Evolutionary conservation across 2,113 vertebrate genomes (phyloP).

Genomic region (Heptranchias perlo): DNA sequence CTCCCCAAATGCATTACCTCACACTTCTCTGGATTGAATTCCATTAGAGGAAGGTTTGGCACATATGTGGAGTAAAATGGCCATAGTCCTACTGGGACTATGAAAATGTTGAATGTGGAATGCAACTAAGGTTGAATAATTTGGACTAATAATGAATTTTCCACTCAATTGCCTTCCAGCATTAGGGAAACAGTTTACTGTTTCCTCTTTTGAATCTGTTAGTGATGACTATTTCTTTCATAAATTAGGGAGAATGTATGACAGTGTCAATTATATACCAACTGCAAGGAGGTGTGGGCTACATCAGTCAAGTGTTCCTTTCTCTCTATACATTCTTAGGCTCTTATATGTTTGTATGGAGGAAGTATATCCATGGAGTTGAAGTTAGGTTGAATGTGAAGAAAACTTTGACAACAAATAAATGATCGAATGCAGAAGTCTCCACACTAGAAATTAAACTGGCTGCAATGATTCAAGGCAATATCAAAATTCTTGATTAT

Average conservation of each 20-base stretch:
- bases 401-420: not conserved
- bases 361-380: not conserved
- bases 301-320: not conserved
- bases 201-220: conserved; percentile 5
- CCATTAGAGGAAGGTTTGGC: too few relatives aligned
- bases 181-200: conserved; percentile 24
- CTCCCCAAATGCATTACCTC: too few relatives aligned
- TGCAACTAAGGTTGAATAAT: conserved; percentile 25
- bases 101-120: conserved; percentile 35
- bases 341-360: not conserved
- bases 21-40: too few relatives aligned
- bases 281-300: not conserved
- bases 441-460: not conserved
- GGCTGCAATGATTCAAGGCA: not conserved
- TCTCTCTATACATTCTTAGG: not conserved
- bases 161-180: conserved; percentile 27
- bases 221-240: conserved; percentile 33
- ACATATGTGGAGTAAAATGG: too few relatives aligned
- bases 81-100: conserved; percentile 5
- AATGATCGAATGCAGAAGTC: not conserved
- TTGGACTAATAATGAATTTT: conserved; percentile 35
- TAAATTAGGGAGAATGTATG: conserved; percentile 7
- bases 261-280: not conserved
- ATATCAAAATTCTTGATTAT: not conserved
- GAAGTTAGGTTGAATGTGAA: not conserved